Evolutionary conservation across 2,113 vertebrate species (phyloP).

Genomic region (Oenanthe oenanthe): DNA sequence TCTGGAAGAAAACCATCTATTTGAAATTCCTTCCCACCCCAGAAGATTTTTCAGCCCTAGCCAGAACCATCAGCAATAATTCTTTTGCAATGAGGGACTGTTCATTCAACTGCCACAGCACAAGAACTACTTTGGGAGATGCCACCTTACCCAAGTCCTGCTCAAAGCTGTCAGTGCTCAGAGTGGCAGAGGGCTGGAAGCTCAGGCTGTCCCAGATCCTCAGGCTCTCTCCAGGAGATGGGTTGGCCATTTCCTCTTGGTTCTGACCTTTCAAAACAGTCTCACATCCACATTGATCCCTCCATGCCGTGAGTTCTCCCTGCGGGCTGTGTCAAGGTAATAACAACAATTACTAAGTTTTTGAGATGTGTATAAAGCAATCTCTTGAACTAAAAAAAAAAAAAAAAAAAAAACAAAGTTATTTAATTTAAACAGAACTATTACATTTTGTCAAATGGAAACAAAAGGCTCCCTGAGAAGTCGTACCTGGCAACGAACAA

Average conservation of each 20-base stretch:
- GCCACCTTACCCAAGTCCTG: slow-evolving; percentile 26
- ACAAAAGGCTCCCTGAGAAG: neutral
- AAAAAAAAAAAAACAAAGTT: neutral
- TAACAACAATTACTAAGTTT: neutral
- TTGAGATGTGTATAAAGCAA: neutral
- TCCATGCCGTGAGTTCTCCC: neutral
- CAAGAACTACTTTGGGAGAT: neutral
- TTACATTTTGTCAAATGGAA: neutral
- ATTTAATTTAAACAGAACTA: neutral
- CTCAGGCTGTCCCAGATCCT: neutral
- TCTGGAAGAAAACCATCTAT: neutral
- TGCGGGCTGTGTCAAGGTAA: neutral
- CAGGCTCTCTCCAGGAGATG: neutral
- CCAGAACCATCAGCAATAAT: neutral
- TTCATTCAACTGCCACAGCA: neutral
- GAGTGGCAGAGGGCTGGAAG: neutral
- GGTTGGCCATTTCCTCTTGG: neutral
- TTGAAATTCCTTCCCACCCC: neutral
- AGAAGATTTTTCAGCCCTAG: neutral
- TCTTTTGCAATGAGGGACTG: neutral
- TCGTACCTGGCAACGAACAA: neutral
- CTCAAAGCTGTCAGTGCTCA: neutral
- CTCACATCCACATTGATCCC: neutral
- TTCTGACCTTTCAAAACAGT: neutral
- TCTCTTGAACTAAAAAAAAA: neutral